Evolutionary conservation across 2,797 vertebrate species (phyloP), one percentile per base, ranked within the genome.

Genomic region (Psittacula derbiana): DNA sequence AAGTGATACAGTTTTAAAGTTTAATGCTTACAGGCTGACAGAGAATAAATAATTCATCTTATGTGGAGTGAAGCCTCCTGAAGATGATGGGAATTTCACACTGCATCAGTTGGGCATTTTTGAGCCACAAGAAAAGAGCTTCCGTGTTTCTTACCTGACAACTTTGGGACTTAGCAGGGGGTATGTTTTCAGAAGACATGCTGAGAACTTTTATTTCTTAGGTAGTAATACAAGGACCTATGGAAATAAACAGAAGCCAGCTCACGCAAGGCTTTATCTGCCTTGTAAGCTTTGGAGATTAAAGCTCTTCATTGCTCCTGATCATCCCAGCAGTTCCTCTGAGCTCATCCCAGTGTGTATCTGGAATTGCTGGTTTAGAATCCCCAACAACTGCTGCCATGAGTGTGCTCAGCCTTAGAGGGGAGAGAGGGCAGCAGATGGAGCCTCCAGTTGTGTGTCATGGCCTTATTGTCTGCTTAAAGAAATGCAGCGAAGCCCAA

Each of bases 1-100:
- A 95, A 88, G 64, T 57, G 60, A 79, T 92, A 58, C 21, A 47
- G 31, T 49, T 93, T 72, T 80, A 61, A 82, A 87, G 60, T 73
- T 73, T 55, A 79, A 60, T 75, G 80, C 90, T 94, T 88, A 36
- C 58, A 52, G 86, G 71, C 76, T 90, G 73, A 58, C 50, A 27
- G 4, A 10, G 76, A 75, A 62, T 92, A 79, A 94, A 84, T 95
- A 86, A 86, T 75, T 93, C 33, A 38, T n/a, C 66, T 19, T 23
- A 12, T 19, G 21, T 86, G 69, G 72, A 74, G 36, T n/a, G 64
- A 70, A 91, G 80, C 50, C 83, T 86, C 55, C 49, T 84, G 78
- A 86, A 80, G 83, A 55, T 24, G 49, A 38, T 80, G 71, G 55
- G 64, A 52, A n/a, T 65, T 85, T 88, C 75, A 62, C 12, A 30